Percentiles rank a stretch among this genome's conserved stretches.
Conservation (phyloP, 2,797 vertebrate genomes). For the Thunnus albacares region DNA sequence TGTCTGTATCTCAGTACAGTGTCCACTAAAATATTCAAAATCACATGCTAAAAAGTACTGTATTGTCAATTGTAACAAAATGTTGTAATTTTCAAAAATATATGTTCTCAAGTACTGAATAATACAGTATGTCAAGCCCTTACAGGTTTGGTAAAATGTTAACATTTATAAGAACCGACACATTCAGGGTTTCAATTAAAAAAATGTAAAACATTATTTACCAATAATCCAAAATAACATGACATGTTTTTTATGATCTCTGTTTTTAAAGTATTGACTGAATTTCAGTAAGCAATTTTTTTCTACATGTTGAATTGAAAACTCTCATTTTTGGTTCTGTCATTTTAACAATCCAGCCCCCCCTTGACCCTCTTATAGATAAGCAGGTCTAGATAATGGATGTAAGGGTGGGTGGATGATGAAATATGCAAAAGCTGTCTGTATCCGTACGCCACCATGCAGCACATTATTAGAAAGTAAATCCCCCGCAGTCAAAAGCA, state of each 20-base stretch:
- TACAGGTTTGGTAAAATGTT: too few species aligned
- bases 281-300: too few species aligned
- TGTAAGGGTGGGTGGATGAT: background rate
- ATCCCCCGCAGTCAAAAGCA: conserved; percentile 84
- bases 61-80: background rate
- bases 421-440: background rate
- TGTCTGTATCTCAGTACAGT: background rate
- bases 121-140: background rate
- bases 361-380: background rate
- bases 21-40: background rate
- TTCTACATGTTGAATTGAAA: background rate
- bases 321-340: background rate
- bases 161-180: background rate
- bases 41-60: background rate
- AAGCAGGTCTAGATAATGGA: background rate
- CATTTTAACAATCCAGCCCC: background rate
- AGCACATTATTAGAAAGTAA: conserved; percentile 75
- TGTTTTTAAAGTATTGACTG: conserved; percentile 5
- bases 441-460: background rate
- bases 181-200: background rate
- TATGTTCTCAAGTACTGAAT: background rate
- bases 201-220: background rate
- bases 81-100: background rate
- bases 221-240: background rate
- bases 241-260: background rate